Evolutionary conservation across 1,140 invertebrate species (phyloP).

Genomic region (Bombus confusus): DNA sequence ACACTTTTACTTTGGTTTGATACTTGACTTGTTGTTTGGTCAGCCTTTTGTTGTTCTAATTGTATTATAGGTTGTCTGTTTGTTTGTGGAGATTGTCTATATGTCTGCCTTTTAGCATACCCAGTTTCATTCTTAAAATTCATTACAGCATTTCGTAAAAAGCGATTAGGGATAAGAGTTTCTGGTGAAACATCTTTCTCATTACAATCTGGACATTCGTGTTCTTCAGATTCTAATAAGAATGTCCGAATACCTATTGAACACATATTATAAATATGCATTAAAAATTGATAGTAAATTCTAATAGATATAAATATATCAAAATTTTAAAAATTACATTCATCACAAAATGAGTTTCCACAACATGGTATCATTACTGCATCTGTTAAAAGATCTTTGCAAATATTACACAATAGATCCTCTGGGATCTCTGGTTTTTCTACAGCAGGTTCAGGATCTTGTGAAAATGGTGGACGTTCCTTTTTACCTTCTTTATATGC

Average conservation of each 20-base stretch:
- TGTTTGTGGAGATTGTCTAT: conserved; percentile 65
- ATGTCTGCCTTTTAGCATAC: conserved; percentile 84
- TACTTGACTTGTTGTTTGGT: conserved; percentile 35
- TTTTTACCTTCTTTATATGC: conserved; percentile 90
- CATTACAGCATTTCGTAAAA: conserved; percentile 92
- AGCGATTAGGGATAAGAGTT: conserved; percentile 95
- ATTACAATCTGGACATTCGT: conserved; percentile 96
- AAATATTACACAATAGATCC: conserved; percentile 95
- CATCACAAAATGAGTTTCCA: conserved; percentile 98
- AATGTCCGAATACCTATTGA: conserved; percentile 92
- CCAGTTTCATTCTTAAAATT: conserved; percentile 96
- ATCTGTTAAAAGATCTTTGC: conserved; percentile 96
- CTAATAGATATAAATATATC: conserved; percentile 44
- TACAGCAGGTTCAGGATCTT: conserved; percentile 83
- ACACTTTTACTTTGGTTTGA: conserved; percentile 45
- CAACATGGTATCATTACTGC: conserved; percentile 99
- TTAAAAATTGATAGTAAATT: conserved; percentile 16
- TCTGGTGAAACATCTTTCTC: conserved; percentile 96
- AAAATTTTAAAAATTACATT: conserved; percentile 87
- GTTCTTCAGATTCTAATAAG: conserved; percentile 95
- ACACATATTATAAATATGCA: conserved; percentile 15
- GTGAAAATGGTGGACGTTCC: conserved; percentile 85
- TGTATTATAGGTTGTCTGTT: conserved; percentile 49
- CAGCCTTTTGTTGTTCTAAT: conserved; percentile 62
- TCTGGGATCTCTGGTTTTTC: conserved; percentile 92